Percentiles rank a stretch among this genome's conserved stretches.
Conservation (phyloP, 1,140 invertebrate species). For the Holcopasites calliopsidis region DNA sequence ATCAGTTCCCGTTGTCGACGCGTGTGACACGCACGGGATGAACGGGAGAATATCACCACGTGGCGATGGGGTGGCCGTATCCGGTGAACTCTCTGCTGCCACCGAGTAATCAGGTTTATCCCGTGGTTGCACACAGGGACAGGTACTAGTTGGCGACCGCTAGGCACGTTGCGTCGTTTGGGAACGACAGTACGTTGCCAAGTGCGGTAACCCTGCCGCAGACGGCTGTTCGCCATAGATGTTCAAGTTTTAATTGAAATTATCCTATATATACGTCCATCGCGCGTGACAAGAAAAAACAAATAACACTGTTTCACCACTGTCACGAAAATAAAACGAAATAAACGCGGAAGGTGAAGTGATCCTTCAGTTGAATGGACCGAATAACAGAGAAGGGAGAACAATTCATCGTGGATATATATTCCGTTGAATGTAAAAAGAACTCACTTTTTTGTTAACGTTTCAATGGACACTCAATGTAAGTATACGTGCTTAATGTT, state of each 20-base stretch:
- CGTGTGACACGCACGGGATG: constrained; percentile 28
- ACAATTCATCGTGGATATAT: not conserved
- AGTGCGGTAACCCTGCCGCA: not conserved
- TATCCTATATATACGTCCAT: not conserved
- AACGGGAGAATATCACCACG: constrained; percentile 52
- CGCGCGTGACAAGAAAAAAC: not conserved
- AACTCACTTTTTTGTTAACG: not conserved
- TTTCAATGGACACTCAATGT: not conserved
- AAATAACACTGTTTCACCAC: too few species aligned
- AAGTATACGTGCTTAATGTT: not conserved
- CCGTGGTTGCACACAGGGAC: constrained; percentile 59
- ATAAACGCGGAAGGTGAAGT: not conserved
- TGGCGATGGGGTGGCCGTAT: constrained; percentile 40
- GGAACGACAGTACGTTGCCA: constrained; percentile 31
- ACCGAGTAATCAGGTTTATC: constrained; percentile 60
- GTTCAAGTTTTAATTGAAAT: not conserved
- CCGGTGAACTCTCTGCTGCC: constrained; percentile 51
- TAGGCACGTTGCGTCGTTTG: constrained; percentile 51
- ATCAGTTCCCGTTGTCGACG: constrained; percentile 49
- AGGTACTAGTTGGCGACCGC: constrained; percentile 44
- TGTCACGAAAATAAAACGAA: not conserved
- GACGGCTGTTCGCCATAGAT: not conserved
- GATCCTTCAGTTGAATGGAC: too few species aligned
- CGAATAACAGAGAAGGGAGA: not conserved
- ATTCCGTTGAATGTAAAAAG: not conserved